Base-by-base conservation (phyloP, 2,797 vertebrate species). In the Scyliorhinus canicula region DNA sequence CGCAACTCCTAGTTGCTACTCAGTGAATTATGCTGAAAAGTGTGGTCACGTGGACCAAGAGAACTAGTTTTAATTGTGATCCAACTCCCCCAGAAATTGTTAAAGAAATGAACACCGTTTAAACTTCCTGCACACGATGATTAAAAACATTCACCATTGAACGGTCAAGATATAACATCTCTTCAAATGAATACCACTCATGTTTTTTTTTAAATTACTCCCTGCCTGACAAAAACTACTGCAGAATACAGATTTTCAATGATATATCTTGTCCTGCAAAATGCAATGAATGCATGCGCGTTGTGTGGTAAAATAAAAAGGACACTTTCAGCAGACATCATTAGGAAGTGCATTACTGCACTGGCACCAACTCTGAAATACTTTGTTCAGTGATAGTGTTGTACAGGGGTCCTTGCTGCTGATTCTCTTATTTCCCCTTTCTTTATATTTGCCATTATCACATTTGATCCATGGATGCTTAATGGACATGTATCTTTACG, bases 311-410 rank as follows among this genome's bases (percentile, higher is more conserved):
- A 47, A 47, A 14, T 93, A 67, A 93, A 93, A 93, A 12, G n/a
- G 90, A 47, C 60, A 44, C 21, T 93, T 67, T 63, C 40, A 93
- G 24, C 90, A 88, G 55, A 88, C 50, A 93, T 40, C 21, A 65
- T n/a, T 47, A 67, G 57, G 19, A 16, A 67, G 35, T 26, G 40
- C 16, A 93, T 65, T 93, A 63, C 2, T 65, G 35, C 67, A 40
- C 57, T 44, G 57, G 28, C 65, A 93, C 65, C 57, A 67, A n/a
- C n/a, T 63, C 90, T 47, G n/a, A 93, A 67, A 93, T 93, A 57
- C 60, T 90, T 90, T 57, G 86, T 90, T 60, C 55, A 90, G 86
- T n/a, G n/a, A n/a, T n/a, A n/a, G n/a, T n/a, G n/a, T n/a, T n/a
- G n/a, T n/a, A n/a, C n/a, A n/a, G n/a, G n/a, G n/a, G n/a, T n/a